Conservation (phyloP, 2,888 invertebrate species). For the Drosophila picticornis region DNA sequence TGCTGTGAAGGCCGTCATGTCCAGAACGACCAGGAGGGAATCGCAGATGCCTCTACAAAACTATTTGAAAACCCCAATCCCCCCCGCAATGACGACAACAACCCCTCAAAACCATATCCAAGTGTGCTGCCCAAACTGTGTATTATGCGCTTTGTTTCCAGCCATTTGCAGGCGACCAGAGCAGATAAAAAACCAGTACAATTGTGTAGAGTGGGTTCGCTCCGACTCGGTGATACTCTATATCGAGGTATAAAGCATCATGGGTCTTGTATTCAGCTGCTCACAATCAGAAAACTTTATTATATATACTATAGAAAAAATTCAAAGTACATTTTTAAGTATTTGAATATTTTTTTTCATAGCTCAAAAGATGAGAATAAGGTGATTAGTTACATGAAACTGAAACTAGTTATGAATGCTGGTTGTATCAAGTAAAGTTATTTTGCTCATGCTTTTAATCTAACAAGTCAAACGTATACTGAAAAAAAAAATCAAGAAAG, state of each 20-base stretch:
- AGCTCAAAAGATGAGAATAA: too few species aligned
- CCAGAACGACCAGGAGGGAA: slow-evolving; percentile 40
- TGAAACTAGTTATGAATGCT: neutral
- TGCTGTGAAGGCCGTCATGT: slow-evolving; percentile 43
- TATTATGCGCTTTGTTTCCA: slow-evolving; percentile 54
- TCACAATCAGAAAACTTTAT: neutral
- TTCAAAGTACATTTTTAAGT: neutral
- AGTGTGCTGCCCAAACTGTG: slow-evolving; percentile 31
- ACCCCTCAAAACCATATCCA: slow-evolving; percentile 30
- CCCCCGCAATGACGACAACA: slow-evolving; percentile 1
- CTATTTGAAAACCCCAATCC: slow-evolving; percentile 38
- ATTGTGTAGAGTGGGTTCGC: neutral
- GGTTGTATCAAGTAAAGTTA: neutral
- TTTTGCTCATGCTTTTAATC: neutral
- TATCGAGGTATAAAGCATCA: neutral
- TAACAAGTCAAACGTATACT: neutral
- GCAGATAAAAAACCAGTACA: slow-evolving; percentile 28
- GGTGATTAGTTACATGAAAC: neutral
- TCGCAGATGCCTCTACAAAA: slow-evolving; percentile 39
- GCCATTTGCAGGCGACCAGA: slow-evolving; percentile 53
- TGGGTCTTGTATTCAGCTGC: neutral
- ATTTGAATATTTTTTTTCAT: neutral
- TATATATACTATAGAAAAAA: neutral
- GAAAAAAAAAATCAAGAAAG: neutral
- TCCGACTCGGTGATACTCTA: slow-evolving; percentile 15